Conservation (phyloP, 1,140 invertebrate genomes). For the Hormaphis cornu region DNA sequence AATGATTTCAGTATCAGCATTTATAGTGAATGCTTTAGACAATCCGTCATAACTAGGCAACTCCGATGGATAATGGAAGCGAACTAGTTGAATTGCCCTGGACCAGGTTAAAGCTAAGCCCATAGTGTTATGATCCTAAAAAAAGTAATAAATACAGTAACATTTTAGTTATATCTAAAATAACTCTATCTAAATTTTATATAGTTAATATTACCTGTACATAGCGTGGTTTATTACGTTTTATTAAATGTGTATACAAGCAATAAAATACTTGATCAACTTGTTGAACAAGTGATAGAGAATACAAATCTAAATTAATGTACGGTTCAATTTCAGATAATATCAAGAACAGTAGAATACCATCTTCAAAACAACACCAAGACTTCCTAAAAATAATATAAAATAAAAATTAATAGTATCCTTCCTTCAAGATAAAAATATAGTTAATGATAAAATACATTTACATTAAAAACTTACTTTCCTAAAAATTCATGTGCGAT, state of each 20-base stretch:
- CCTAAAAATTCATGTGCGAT: conserved; percentile 78
- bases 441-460: neutral
- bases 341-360: conserved; percentile 65
- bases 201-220: conserved; percentile 41
- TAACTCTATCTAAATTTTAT: neutral
- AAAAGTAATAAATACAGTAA: conserved; percentile 33
- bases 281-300: conserved; percentile 53
- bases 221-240: conserved; percentile 52
- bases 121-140: conserved; percentile 68
- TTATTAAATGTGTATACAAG: conserved; percentile 74
- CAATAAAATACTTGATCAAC: conserved; percentile 85
- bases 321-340: conserved; percentile 56
- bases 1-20: conserved; percentile 63
- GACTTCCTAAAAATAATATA: conserved; percentile 41
- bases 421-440: neutral
- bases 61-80: conserved; percentile 50
- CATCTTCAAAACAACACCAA: conserved; percentile 68
- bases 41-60: conserved; percentile 73
- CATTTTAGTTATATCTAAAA: neutral
- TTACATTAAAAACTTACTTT: conserved; percentile 40
- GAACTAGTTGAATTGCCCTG: conserved; percentile 64
- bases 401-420: neutral
- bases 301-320: conserved; percentile 44
- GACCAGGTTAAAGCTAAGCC: conserved; percentile 68
- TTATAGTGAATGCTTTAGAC: conserved; percentile 55